Evolutionary conservation across 1,140 invertebrate species (phyloP), one percentile per base, ranked within the genome.

Genomic region (Yoshiicerus persimilis): DNA sequence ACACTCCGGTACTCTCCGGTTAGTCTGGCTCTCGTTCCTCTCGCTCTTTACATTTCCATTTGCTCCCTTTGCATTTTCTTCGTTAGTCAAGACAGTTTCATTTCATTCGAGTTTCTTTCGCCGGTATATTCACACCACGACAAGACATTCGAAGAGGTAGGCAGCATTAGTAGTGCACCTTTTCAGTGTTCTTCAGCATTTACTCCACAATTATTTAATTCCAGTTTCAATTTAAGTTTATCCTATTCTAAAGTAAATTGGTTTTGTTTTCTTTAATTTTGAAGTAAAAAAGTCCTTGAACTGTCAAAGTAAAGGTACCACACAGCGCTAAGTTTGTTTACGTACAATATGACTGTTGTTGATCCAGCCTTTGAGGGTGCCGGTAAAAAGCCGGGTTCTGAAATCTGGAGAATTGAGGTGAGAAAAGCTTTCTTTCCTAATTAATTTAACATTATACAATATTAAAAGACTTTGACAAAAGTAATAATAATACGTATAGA

Each of bases 371-470:
- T 93, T 92, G 89, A 92, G 84, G 92, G 92, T 34, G 92, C 92
- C 41, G 93, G 93, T 13, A 88, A 92, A 86, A 90, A 92, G 89
- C 89, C 92, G 16, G 93, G 93, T 10, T 86, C 93, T 0, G 91
- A 92, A 83, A 92, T 93, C 64, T 94, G 93, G 93, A 91, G 93
- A 90, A 93, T 94, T 89, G 93, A 93, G 91, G 93, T 93, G 90
- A 90, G 41, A 13, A 86, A 25, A 47, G 5, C 66, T 62, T 66
- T 66, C 10, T 23, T 13, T 9, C n/a, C n/a, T n/a, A n/a, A n/a
- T n/a, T n/a, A n/a, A n/a, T n/a, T n/a, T n/a, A n/a, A n/a, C n/a
- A n/a, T n/a, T n/a, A n/a, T n/a, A n/a, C n/a, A n/a, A n/a, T n/a
- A n/a, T n/a, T n/a, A n/a, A n/a, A n/a, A n/a, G n/a, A n/a, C n/a